These are phyloP conservation scores for Pegoplata infirma DNA, from an alignment of 2,888 invertebrate genomes.

Conservation along the genomic window DNA sequence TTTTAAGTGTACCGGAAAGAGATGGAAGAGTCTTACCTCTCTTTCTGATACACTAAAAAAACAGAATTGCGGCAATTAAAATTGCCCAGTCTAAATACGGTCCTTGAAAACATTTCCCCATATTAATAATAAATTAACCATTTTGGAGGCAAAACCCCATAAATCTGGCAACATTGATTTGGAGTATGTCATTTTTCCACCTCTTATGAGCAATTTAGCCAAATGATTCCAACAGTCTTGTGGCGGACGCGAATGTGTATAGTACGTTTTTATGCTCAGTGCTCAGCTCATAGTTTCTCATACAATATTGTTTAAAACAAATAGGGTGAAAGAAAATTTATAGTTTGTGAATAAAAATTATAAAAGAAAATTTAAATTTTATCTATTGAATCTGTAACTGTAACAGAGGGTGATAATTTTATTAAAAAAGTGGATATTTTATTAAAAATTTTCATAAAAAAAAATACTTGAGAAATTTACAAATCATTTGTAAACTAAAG, in stretches of 20 bases:
- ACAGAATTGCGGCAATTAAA: too few species aligned
- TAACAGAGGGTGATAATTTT: conserved; percentile 32
- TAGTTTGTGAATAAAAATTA: conserved; percentile 28
- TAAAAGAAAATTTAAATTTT: conserved; percentile 32
- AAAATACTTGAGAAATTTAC: background rate
- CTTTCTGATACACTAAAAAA: too few species aligned
- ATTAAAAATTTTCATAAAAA: conserved; percentile 15
- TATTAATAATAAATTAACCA: too few species aligned
- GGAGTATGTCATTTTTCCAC: conserved; percentile 39
- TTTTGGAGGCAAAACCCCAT: too few species aligned
- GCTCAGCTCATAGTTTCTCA: too few species aligned
- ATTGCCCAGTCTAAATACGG: too few species aligned
- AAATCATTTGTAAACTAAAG: background rate
- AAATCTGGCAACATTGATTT: too few species aligned
- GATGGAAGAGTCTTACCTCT: too few species aligned
- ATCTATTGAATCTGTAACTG: conserved; percentile 40
- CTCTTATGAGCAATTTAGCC: conserved; percentile 25
- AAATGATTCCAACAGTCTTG: conserved; percentile 52
- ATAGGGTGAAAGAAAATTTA: conserved; percentile 47
- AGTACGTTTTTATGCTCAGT: conserved; percentile 37
- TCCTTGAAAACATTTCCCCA: too few species aligned
- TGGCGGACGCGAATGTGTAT: conserved; percentile 50
- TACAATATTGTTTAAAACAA: conserved; percentile 7
- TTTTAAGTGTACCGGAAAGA: too few species aligned
- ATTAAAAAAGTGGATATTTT: conserved; percentile 36